These are phyloP conservation scores for Siniperca undulata DNA, from an alignment of 2,797 vertebrate genomes.

Conservation along the genomic window DNA sequence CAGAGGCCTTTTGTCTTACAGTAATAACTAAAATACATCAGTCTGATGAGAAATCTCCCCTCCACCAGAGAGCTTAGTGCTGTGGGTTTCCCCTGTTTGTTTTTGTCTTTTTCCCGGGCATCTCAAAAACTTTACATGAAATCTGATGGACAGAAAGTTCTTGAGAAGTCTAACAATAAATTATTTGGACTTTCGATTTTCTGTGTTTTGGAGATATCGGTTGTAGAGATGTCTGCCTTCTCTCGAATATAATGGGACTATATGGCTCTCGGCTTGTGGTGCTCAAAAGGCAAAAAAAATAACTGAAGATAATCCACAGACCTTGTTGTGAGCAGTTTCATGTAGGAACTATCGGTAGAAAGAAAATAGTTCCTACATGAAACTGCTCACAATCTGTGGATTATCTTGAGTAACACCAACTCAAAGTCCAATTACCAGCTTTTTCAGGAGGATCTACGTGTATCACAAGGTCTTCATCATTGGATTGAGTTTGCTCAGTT, in stretches of 20 bases:
- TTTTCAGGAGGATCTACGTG: neutral
- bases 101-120: slow-evolving; percentile 5
- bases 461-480: neutral
- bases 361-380: no score
- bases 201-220: no score
- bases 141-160: neutral
- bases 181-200: neutral
- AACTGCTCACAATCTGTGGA: no score
- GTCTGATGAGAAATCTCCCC: neutral
- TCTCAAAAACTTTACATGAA: neutral
- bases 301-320: no score
- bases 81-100: slow-evolving; percentile 14
- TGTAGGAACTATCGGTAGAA: no score
- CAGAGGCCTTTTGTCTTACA: neutral
- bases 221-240: no score
- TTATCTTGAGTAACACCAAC: neutral
- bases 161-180: neutral
- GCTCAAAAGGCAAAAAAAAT: no score
- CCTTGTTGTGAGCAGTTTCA: no score
- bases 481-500: neutral
- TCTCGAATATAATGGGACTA: no score
- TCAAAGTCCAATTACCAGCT: neutral
- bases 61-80: neutral
- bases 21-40: neutral
- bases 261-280: no score